Conservation (phyloP, 2,888 invertebrate species). For the Zygogramma bicolorata region DNA sequence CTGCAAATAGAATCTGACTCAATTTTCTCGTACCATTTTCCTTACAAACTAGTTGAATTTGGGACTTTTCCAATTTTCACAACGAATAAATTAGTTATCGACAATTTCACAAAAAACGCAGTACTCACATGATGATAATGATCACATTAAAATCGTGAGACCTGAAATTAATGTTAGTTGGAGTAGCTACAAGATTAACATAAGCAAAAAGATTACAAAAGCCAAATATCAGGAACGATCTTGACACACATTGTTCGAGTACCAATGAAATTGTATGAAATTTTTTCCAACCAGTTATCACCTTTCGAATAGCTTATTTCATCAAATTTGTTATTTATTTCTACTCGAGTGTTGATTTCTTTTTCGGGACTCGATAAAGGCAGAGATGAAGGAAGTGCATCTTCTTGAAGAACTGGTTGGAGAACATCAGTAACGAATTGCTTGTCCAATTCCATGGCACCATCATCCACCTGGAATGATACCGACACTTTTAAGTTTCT, state of each 20-base stretch:
- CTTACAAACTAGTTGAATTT: too few species aligned
- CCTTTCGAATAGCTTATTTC: slow-evolving; percentile 75
- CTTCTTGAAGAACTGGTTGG: slow-evolving; percentile 66
- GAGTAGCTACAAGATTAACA: too few species aligned
- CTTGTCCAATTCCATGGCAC: slow-evolving; percentile 70
- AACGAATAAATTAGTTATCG: too few species aligned
- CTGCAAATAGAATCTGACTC: slow-evolving; percentile 36
- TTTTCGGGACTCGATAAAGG: slow-evolving; percentile 68
- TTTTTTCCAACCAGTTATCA: slow-evolving; percentile 48
- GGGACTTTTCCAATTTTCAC: too few species aligned
- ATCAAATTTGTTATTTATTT: slow-evolving; percentile 71
- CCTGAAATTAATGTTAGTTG: too few species aligned
- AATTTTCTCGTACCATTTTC: background rate
- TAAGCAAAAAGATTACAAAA: too few species aligned
- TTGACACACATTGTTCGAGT: too few species aligned
- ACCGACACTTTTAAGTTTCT: background rate
- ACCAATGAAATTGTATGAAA: too few species aligned
- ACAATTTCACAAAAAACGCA: too few species aligned
- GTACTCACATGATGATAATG: too few species aligned
- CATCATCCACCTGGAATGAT: slow-evolving; percentile 30
- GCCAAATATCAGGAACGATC: too few species aligned
- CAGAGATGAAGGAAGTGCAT: slow-evolving; percentile 60
- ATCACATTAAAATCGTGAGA: too few species aligned
- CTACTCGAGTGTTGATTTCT: slow-evolving; percentile 68
- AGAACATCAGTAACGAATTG: slow-evolving; percentile 78